phyloP scores from a whole-genome alignment of 2,797 vertebrate genomes.

The Manis javanica region DNA sequence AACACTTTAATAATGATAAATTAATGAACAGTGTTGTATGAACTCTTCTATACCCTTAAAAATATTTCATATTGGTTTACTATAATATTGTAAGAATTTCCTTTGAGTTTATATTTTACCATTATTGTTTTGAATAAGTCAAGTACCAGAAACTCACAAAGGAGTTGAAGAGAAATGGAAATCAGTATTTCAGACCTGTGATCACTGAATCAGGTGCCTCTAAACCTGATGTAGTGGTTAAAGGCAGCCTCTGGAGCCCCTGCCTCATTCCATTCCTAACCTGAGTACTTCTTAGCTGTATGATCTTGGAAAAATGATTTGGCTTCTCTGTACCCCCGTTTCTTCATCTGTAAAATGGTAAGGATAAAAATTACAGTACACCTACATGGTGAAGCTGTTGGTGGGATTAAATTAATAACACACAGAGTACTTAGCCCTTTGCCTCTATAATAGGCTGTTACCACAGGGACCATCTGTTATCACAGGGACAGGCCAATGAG shows the following conservation, averaged over 20 bases:
- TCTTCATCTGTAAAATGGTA: background rate
- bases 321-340: background rate
- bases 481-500: background rate
- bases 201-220: background rate
- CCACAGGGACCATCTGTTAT: background rate
- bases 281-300: background rate
- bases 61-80: background rate
- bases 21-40: background rate
- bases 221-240: too few relatives aligned
- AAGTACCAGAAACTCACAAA: background rate
- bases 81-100: background rate
- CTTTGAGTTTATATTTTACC: background rate
- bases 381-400: background rate
- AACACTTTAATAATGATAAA: background rate
- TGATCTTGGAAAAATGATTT: background rate
- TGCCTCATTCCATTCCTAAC: background rate
- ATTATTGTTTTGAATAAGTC: conserved; percentile 7
- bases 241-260: background rate
- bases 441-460: background rate
- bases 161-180: background rate
- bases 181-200: background rate
- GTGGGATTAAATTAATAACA: background rate
- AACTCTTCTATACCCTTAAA: background rate
- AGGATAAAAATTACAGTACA: background rate
- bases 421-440: background rate